phyloP scores from a whole-genome alignment of 1,140 invertebrate genomes.

The Dendroctonus ponderosae region DNA sequence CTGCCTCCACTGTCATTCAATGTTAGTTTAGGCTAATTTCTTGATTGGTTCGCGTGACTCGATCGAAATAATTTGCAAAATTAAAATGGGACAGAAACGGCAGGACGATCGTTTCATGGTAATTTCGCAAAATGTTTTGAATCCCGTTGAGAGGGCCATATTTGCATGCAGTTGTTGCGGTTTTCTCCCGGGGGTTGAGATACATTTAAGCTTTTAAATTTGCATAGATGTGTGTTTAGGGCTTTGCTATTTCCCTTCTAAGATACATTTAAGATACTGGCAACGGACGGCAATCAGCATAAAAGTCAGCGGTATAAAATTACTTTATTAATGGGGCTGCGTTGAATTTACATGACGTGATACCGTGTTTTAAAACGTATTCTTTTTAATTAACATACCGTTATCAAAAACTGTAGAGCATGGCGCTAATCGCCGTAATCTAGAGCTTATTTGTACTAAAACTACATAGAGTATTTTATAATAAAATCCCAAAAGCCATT shows the following conservation, averaged over 20 bases:
- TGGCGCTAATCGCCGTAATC: neutral
- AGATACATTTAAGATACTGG: too few species aligned
- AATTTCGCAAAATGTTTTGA: slow-evolving; percentile 20
- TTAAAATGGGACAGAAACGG: slow-evolving; percentile 36
- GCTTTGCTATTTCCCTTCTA: too few species aligned
- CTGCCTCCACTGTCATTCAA: slow-evolving; percentile 35
- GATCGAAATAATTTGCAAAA: slow-evolving; percentile 35
- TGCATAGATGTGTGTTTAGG: too few species aligned
- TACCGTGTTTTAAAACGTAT: too few species aligned
- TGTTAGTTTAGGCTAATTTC: slow-evolving; percentile 38
- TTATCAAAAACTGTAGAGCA: slow-evolving; percentile 1
- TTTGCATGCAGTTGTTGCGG: slow-evolving; percentile 3
- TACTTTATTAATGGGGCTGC: too few species aligned
- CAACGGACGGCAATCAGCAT: too few species aligned
- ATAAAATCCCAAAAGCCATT: slow-evolving; percentile 17
- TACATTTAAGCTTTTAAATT: too few species aligned
- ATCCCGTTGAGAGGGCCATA: slow-evolving; percentile 22
- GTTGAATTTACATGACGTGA: too few species aligned
- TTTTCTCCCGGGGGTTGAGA: neutral
- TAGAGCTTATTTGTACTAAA: slow-evolving; percentile 8
- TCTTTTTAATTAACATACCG: neutral
- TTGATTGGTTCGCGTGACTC: slow-evolving; percentile 38
- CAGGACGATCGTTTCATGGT: slow-evolving; percentile 26
- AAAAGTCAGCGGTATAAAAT: too few species aligned
- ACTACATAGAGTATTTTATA: slow-evolving; percentile 7